Evolutionary conservation across 1,140 invertebrate species (phyloP), one percentile per base, ranked within the genome.

Genomic region (Zaprionus ornatus): DNA sequence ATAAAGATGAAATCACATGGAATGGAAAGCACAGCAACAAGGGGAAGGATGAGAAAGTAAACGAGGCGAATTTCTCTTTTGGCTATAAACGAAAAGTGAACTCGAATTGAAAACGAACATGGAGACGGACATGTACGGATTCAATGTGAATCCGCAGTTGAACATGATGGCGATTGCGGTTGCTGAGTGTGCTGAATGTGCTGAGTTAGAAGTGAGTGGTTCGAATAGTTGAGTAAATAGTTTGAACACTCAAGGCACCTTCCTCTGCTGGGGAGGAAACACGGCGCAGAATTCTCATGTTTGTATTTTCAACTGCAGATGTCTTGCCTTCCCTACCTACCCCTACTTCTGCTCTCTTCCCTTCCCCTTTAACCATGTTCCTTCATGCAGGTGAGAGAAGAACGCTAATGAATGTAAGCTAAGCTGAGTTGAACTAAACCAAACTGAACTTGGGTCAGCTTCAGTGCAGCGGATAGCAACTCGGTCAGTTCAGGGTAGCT

Each of bases 1-100:
- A 82, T 82, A 74, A 82, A 82, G 76, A 82, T 82, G 80, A 82
- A 82, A 79, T 50, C 45, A 82, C 82, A 82, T 82, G 71, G 71
- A 82, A 82, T 82, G 71, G 71, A 74, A 82, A 82, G 52, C 63
- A 52, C 50, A 73, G 68, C 67, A 48, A 21, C n/a, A 15, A 17
- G n/a, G 9, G 9, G n/a, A 9, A 12, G 13, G 12, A 2, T 6
- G 54, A 27, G 21, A 62, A 42, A 59, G 9, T 19, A 50, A 23
- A 23, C 17, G 17, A 50, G 12, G 19, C 45, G 45, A 23, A 50
- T 50, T 23, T 50, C 45, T 50, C 17, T 23, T 50, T 50, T 23
- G 21, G 45, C 45, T 50, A 23, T 23, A 57, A 52, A 48, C 54
- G 40, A 48, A 37, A 61, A 55, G 19, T 32, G 25, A 32, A 62